Conservation (phyloP, 1,140 invertebrate species). For the Rhagoletis pomonella region DNA sequence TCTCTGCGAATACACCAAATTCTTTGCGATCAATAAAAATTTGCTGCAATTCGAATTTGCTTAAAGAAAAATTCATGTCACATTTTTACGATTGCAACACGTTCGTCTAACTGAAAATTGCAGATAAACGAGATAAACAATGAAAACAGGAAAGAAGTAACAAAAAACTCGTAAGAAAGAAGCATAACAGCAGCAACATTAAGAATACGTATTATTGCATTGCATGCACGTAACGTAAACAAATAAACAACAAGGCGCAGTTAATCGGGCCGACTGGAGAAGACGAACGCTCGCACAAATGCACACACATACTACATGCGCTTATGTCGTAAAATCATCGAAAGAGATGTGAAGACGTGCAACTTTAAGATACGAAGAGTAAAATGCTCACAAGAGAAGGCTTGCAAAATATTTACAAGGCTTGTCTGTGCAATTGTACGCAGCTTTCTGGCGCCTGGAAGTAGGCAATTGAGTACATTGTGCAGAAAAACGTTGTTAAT, state of each 20-base stretch:
- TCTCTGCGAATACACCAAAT: neutral
- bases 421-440: neutral
- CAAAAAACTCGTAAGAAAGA: neutral
- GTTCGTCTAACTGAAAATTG: conserved; percentile 26
- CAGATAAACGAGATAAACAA: conserved; percentile 20
- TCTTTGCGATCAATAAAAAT: conserved; percentile 24
- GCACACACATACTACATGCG: neutral
- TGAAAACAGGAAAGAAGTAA: neutral
- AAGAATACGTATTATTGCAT: neutral
- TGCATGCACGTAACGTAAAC: conserved; percentile 39
- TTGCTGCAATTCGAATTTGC: neutral
- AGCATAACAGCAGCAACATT: neutral
- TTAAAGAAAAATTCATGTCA: conserved; percentile 24
- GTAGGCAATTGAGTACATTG: neutral
- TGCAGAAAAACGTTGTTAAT: neutral
- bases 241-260: conserved; percentile 27
- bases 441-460: neutral
- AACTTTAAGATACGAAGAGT: neutral
- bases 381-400: neutral
- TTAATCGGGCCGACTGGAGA: conserved; percentile 7
- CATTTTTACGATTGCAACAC: conserved; percentile 29
- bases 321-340: neutral
- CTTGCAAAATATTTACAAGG: no score
- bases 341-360: neutral
- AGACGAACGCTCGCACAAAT: neutral